Base-by-base conservation (phyloP, 2,797 vertebrate genomes). In the Sitta carolinensis region DNA sequence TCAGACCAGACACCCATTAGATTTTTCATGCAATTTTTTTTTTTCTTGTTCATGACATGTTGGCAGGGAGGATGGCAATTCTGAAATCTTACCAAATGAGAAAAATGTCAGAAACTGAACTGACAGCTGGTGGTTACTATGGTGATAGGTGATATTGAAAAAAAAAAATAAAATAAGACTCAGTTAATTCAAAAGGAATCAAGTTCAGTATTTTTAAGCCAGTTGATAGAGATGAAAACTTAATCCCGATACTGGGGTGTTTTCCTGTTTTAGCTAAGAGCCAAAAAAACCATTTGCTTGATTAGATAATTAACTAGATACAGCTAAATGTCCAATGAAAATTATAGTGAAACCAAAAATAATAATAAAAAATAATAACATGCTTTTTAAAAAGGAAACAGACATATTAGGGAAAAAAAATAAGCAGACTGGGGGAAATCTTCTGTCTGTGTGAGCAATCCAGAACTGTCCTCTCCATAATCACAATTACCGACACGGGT, bases 1-100 rank as follows among this genome's bases (percentile, higher is more conserved):
- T 99, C 99, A 99, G 99, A 99, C 98, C 99, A 99, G 99, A 99
- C 99, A 99, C 98, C 99, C 99, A 99, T 99, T 99, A 99, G 99
- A 99, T 99, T 99, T 98, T 98, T 98, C 98, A 98, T 99, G 98
- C 98, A 97, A 93, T 98, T 98, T 98, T 98, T 98, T 96, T 98
- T 98, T 98, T 98, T 97, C 98, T 98, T 97, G 97, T 97, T 98
- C 98, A 98, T 99, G 98, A 99, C 99, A 99, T 98, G 98, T 98
- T 99, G 99, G 99, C 99, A 98, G 98, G 98, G 98, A 99, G 98
- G 98, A 98, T 99, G 98, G 98, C 98, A 99, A 99, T 99, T 99
- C 99, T 98, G 98, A 98, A 99, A 99, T 98, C 98, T 98, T 98
- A 99, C 98, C 98, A 99, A 99, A 99, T 98, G 98, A 99, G 98